Conservation (phyloP, 2,113 vertebrate species). For the Eidolon helvum region DNA sequence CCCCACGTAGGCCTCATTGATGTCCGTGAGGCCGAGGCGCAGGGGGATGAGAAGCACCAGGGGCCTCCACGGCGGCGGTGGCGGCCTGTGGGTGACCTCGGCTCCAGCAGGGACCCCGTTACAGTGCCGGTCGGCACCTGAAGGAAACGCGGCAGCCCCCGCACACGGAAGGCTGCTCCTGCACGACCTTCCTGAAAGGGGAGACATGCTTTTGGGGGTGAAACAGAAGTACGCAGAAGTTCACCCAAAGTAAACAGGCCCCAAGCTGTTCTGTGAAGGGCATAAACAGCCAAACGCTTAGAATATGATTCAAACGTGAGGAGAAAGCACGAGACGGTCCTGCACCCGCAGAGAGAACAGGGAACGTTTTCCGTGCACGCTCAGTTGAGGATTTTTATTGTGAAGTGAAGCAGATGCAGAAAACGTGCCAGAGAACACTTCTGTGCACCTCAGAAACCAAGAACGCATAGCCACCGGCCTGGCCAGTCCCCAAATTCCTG, state of each 20-base stretch:
- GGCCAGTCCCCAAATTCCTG: background rate
- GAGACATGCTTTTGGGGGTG: background rate
- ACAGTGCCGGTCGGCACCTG: slow-evolving; percentile 81
- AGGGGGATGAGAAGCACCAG: slow-evolving; percentile 97
- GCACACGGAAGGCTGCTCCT: slow-evolving; percentile 82
- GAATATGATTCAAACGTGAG: too few species aligned
- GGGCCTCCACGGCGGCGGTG: slow-evolving; percentile 88
- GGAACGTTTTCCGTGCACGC: fast-evolving
- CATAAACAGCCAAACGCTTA: background rate
- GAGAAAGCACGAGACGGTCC: fast-evolving
- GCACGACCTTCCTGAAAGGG: slow-evolving; percentile 89
- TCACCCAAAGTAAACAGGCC: background rate
- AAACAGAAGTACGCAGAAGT: fast-evolving
- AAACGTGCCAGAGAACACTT: background rate
- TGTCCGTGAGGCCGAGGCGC: slow-evolving; percentile 96
- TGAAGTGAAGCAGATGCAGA: background rate
- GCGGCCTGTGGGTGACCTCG: slow-evolving; percentile 79
- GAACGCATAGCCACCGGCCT: background rate
- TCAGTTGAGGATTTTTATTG: background rate
- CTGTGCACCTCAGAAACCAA: background rate
- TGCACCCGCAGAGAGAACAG: background rate
- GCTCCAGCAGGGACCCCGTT: slow-evolving; percentile 86
- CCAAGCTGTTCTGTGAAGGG: fast-evolving
- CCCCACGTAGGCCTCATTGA: slow-evolving; percentile 97
- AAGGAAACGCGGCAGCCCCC: slow-evolving; percentile 79